Evolutionary conservation across 2,113 vertebrate species (phyloP).

Genomic region (Cettia cetti): DNA sequence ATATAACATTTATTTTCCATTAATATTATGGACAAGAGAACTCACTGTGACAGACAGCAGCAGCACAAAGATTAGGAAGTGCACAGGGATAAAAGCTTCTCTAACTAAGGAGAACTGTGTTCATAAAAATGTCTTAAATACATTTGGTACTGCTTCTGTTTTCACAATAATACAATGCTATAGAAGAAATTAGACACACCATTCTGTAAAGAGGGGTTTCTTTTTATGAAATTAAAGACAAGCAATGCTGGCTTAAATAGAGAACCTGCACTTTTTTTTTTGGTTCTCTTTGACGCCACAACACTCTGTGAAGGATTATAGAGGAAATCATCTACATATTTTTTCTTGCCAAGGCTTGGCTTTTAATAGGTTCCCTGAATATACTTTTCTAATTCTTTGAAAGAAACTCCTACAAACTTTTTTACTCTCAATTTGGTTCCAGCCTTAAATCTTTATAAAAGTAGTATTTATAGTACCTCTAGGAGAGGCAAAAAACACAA

Average conservation of each 20-base stretch:
- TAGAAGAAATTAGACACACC: neutral
- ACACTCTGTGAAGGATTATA: constrained; percentile 54
- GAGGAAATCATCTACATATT: constrained; percentile 22
- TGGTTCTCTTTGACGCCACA: constrained; percentile 61
- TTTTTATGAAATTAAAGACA: constrained; percentile 56
- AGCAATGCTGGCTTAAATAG: constrained; percentile 52
- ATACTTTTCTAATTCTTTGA: neutral
- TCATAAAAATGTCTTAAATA: neutral
- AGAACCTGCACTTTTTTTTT: neutral
- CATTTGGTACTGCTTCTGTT: neutral
- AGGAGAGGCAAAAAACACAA: neutral
- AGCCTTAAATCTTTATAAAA: neutral
- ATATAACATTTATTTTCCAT: neutral
- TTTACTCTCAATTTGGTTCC: neutral
- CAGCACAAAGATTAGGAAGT: neutral
- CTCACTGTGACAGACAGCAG: neutral
- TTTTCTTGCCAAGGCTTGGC: constrained; percentile 51
- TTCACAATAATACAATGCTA: neutral
- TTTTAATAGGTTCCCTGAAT: neutral
- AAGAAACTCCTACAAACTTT: neutral
- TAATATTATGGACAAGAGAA: neutral
- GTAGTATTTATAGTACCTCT: neutral
- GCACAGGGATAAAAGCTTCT: neutral
- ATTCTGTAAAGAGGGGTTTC: neutral
- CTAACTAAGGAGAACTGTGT: neutral